These are phyloP conservation scores for Rambutsinella grinnellia DNA, from an alignment of 2,888 invertebrate species.

Conservation along the genomic window DNA sequence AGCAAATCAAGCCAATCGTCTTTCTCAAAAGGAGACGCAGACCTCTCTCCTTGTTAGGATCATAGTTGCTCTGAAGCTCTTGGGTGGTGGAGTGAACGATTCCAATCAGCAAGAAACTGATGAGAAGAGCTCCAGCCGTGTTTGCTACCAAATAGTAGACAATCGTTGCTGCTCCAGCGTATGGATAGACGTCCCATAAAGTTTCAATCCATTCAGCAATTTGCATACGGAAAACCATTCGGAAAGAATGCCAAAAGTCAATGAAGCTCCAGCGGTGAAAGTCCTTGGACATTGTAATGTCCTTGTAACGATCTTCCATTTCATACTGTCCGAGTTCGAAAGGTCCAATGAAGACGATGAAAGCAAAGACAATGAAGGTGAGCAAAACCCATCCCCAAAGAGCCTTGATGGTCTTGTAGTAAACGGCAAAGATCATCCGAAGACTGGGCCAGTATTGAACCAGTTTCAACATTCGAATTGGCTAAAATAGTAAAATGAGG, in stretches of 20 bases:
- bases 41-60: slow-evolving; percentile 16
- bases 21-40: slow-evolving; percentile 17
- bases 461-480: slow-evolving; percentile 51
- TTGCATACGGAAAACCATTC: slow-evolving; percentile 30
- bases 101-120: slow-evolving; percentile 38
- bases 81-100: slow-evolving; percentile 24
- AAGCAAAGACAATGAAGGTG: slow-evolving; percentile 20
- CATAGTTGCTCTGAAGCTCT: slow-evolving; percentile 14
- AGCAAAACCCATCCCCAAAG: slow-evolving; percentile 42
- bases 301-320: not conserved
- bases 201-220: slow-evolving; percentile 50
- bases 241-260: slow-evolving; percentile 44
- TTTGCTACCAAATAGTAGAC: slow-evolving; percentile 42
- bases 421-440: slow-evolving; percentile 29
- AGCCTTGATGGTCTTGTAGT: slow-evolving; percentile 36
- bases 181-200: slow-evolving; percentile 27
- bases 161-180: slow-evolving; percentile 16
- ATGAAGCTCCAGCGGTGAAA: slow-evolving; percentile 41
- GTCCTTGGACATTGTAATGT: not conserved
- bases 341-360: slow-evolving; percentile 40
- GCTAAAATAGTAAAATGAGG: slow-evolving; percentile 11
- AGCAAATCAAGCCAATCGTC: slow-evolving; percentile 12
- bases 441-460: slow-evolving; percentile 49
- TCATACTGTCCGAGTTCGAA: slow-evolving; percentile 31
- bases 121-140: slow-evolving; percentile 35